These are phyloP conservation scores for Andinoacara biseriatus DNA, from an alignment of 2,113 vertebrate genomes.

Conservation along the genomic window DNA sequence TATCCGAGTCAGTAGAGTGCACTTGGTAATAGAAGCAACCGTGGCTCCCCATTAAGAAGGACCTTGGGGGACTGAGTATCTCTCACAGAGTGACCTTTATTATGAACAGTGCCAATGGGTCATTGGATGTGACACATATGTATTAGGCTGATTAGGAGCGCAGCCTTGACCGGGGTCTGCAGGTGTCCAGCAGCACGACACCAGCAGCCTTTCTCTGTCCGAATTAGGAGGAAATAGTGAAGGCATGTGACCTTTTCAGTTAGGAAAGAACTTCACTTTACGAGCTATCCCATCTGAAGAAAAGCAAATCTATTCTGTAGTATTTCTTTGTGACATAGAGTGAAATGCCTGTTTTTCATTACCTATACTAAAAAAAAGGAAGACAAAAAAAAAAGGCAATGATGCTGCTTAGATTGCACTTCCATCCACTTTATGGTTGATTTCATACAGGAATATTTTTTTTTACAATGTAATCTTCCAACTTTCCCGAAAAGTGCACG, in stretches of 20 bases:
- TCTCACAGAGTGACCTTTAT: conserved; percentile 82
- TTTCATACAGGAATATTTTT: not conserved
- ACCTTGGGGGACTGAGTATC: conserved; percentile 76
- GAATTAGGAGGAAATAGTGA: conserved; percentile 81
- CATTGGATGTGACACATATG: conserved; percentile 83
- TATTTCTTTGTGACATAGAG: conserved; percentile 23
- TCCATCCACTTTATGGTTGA: not conserved
- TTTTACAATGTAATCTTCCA: not conserved
- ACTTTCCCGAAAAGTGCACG: conserved; percentile 10
- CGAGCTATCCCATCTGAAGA: conserved; percentile 8
- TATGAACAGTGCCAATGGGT: conserved; percentile 79
- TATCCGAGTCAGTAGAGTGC: conserved; percentile 22
- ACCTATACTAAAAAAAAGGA: not conserved
- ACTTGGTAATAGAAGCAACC: conserved; percentile 52
- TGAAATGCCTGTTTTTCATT: not conserved
- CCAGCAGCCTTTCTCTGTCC: conserved; percentile 64
- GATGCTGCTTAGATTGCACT: not conserved
- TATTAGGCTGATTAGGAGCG: conserved; percentile 82
- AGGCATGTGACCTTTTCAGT: conserved; percentile 78
- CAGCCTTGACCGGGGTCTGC: conserved; percentile 67
- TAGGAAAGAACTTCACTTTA: conserved; percentile 58
- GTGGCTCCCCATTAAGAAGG: conserved; percentile 74
- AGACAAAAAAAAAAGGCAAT: not conserved
- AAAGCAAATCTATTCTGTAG: not conserved
- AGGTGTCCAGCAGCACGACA: conserved; percentile 77